Base-by-base conservation (phyloP, 2,888 invertebrate genomes). In the Philereme transversata region DNA sequence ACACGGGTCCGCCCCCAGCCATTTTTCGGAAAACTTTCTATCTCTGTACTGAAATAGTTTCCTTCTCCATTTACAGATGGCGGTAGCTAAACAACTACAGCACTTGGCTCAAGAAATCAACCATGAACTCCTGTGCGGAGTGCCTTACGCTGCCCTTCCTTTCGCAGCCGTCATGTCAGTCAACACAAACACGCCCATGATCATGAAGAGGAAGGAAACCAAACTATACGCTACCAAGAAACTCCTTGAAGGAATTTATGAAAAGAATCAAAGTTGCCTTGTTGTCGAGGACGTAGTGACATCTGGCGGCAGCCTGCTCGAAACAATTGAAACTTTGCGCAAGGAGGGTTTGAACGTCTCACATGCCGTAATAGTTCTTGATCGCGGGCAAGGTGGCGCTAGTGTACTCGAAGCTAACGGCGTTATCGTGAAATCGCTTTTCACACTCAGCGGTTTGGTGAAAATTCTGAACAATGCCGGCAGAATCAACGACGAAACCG, bases 141-240 rank as follows among this genome's bases (percentile, higher is more conserved):
- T 99, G 0, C 99, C 99, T 0, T 99, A 99, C 80, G 99, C 99
- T 6, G 99, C 99, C 2, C 89, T 99, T 9, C 99, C 99, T 0
- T 94, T 99, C 59, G 97, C 99, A 0, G 97, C 98, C 0, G 94
- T 97, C 59, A 95, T 97, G 72, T 96, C 97, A 0, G 91, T 95
- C 52, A 94, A 95, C 74, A 93, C 95, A 3, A 88, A 94, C 70
- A 90, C 84, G 5, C 97, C 98, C 0, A 98, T 99, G 98, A 92
- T 99, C 56, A 96, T 99, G 83, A 94, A 97, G 60, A 92, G 99
- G 57, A 99, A 99, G 82, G 99, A 99, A 93, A 95, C 96, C 0
- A 99, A 99, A 89, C 93, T 94, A 5, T 98, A 99, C 83, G 99
- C 99, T 0, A 99, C 99, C 0, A 98, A 97, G 86, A 98, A 98